Evolutionary conservation across 1,140 invertebrate species (phyloP).

Genomic region (Globodera rostochiensis): DNA sequence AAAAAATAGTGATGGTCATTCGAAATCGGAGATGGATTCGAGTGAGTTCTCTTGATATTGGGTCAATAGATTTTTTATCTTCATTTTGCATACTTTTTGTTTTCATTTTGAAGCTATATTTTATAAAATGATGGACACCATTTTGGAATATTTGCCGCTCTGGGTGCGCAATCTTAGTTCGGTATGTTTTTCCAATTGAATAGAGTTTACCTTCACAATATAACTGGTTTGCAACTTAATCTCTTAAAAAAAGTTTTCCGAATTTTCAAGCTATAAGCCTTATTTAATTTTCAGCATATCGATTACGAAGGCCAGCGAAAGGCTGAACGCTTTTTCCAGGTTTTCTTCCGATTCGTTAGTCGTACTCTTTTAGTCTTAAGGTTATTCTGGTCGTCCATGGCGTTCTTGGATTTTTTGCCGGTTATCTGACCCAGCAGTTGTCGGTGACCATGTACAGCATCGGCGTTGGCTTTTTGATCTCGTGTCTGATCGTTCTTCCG

Average conservation of each 20-base stretch:
- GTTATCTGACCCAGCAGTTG: slow-evolving; percentile 47
- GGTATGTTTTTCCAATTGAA: background rate
- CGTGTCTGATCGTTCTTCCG: slow-evolving; percentile 52
- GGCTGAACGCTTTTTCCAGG: slow-evolving; percentile 50
- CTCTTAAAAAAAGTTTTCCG: background rate
- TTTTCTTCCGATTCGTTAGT: slow-evolving; percentile 8
- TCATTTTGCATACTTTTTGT: no score
- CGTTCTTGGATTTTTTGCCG: slow-evolving; percentile 51
- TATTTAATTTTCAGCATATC: slow-evolving; percentile 29
- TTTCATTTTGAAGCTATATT: no score
- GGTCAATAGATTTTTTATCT: no score
- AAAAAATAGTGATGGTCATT: no score
- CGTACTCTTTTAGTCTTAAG: slow-evolving; percentile 36
- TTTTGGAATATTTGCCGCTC: slow-evolving; percentile 12
- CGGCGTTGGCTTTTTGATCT: slow-evolving; percentile 43
- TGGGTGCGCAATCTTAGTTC: slow-evolving; percentile 21
- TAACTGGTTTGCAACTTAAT: background rate
- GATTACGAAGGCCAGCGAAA: slow-evolving; percentile 50
- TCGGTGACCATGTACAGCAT: slow-evolving; percentile 49
- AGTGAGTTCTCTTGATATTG: no score
- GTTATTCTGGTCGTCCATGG: slow-evolving; percentile 48
- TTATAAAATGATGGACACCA: background rate
- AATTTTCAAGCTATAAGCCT: background rate
- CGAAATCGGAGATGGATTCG: no score
- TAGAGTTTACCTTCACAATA: background rate